Evolutionary conservation across 2,113 vertebrate genomes (phyloP), one percentile per base, ranked within the genome.

Genomic region (Callocephalon fimbriatum): DNA sequence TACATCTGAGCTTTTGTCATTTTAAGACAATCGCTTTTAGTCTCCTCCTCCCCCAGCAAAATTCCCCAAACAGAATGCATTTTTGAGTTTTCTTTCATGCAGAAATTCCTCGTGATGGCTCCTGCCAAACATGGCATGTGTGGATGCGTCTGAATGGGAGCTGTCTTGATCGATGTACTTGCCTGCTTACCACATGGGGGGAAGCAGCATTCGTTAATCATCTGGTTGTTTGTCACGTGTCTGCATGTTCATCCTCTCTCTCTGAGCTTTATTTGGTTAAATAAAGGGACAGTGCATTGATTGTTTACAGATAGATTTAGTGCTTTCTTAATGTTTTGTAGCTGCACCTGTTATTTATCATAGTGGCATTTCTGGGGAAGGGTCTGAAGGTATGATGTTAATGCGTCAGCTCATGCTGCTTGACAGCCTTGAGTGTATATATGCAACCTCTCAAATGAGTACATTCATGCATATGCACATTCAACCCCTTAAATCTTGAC

Each of bases 91-190:
- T 54, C 88, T 92, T 84, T 91, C 45, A 91, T 90, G 86, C 45
- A 95, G 83, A 92, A 95, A 50, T 90, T 93, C 61, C 76, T 90
- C 21, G 0, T 7, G 37, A 17, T 85, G 95, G 68, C 72, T 22
- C 31, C n/a, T 58, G 84, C 88, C 84, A 95, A 74, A 63, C 2
- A 4, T 13, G 9, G 26, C 61, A 19, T 84, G 93, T 95, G 67
- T n/a, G 26, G 74, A 59, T 95, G 66, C 58, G 9, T 95, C 85
- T 94, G 80, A 87, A 22, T 93, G 91, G 76, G 76, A 81, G 47
- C 86, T 95, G 90, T 88, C 92, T 91, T 82, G 70, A 61, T 78
- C 17, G 0, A 72, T 92, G 72, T 74, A 27, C 45, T 93, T 2
- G 44, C 53, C 45, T 1, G 1, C 80, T 77, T 73, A 23, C 82